A percentile compares a stretch with the other conserved stretches of the same genome.
These are phyloP conservation scores for Sclerodermus sp. DNA, from an alignment of 2,888 invertebrate genomes.

Conservation along the genomic window DNA sequence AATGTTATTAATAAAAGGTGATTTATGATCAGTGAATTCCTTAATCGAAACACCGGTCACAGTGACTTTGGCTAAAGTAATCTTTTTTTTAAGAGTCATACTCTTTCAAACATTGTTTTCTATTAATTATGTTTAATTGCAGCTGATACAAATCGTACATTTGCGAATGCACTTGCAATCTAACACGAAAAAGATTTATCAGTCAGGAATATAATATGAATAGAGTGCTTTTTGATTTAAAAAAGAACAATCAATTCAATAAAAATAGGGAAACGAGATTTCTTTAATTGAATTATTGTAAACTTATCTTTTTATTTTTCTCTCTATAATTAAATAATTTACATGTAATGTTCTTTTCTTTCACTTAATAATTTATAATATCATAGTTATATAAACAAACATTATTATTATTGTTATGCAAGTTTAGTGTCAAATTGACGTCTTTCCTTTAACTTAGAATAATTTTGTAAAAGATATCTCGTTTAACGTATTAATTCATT, in stretches of 20 bases:
- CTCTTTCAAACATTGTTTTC: no score
- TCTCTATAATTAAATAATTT: background rate
- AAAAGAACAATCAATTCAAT: constrained; percentile 11
- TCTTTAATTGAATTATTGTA: constrained; percentile 11
- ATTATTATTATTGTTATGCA: background rate
- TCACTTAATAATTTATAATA: background rate
- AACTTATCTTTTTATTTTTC: background rate
- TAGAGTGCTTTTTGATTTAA: no score
- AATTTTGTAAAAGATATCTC: constrained; percentile 14
- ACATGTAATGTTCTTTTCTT: background rate
- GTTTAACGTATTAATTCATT: constrained; percentile 17
- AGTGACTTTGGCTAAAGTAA: no score
- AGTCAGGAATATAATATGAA: constrained; percentile 7
- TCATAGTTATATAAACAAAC: background rate
- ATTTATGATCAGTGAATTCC: no score
- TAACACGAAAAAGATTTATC: constrained; percentile 11
- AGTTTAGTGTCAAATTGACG: constrained; percentile 1
- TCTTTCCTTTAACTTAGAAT: background rate
- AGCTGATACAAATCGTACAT: constrained; percentile 14
- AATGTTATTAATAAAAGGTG: no score
- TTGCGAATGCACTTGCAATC: constrained; percentile 17
- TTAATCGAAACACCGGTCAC: no score
- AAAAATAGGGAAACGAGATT: constrained; percentile 16
- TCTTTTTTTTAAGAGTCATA: no score
- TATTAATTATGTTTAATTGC: no score